phyloP scores from a whole-genome alignment of 2,113 vertebrate genomes.

The Oostethus manadensis region DNA sequence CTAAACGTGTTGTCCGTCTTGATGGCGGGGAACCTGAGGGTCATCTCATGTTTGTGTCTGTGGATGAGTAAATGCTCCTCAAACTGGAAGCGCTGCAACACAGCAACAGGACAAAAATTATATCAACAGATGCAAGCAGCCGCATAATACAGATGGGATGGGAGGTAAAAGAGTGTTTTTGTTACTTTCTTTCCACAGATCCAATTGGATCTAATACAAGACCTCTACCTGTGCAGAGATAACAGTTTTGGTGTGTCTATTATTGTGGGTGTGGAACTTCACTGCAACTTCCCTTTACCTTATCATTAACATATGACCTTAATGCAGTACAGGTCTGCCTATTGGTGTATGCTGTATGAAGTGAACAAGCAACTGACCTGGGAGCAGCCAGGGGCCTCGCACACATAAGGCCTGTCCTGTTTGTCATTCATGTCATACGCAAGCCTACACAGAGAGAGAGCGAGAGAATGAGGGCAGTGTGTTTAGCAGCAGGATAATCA shows the following conservation, averaged over 20 bases:
- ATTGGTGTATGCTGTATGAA: too few species aligned
- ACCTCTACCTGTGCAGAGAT: too few species aligned
- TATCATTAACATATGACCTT: too few species aligned
- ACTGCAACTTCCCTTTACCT: too few species aligned
- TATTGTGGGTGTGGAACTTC: too few species aligned
- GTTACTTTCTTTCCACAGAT: too few species aligned
- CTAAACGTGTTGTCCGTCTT: constrained; percentile 89
- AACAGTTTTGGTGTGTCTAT: too few species aligned
- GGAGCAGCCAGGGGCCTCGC: constrained; percentile 92
- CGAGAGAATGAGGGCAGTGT: constrained; percentile 31
- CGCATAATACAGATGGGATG: constrained; percentile 1
- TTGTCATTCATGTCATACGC: constrained; percentile 96
- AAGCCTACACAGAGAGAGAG: constrained; percentile 69
- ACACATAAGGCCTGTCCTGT: constrained; percentile 92
- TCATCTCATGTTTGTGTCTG: constrained; percentile 99
- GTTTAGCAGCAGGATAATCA: constrained; percentile 13
- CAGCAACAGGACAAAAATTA: constrained; percentile 51
- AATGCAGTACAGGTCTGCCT: not conserved
- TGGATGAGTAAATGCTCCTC: constrained; percentile 98
- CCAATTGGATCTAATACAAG: too few species aligned
- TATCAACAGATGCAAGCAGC: constrained; percentile 46
- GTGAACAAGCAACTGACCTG: constrained; percentile 79
- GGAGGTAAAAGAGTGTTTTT: too few species aligned
- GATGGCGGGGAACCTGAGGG: constrained; percentile 93
- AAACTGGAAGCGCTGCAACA: constrained; percentile 87